Evolutionary conservation across 2,888 invertebrate species (phyloP).

Genomic region (Pollenia griseotomentosa): DNA sequence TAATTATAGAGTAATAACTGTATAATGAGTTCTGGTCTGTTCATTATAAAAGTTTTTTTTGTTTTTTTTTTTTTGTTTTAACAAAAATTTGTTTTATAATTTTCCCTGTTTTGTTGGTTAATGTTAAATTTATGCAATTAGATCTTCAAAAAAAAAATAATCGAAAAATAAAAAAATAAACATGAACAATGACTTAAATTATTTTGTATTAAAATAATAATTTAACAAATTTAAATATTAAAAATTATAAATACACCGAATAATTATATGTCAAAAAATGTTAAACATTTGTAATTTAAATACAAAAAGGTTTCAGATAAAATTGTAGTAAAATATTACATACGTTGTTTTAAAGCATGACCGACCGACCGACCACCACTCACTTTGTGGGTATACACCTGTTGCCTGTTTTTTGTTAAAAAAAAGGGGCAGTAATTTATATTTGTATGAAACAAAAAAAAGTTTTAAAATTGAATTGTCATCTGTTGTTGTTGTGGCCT

Average conservation of each 20-base stretch:
- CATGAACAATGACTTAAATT: slow-evolving; percentile 57
- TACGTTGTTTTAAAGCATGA: background rate
- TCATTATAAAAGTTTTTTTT: slow-evolving; percentile 43
- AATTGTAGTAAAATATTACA: background rate
- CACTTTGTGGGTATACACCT: background rate
- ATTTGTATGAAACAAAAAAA: slow-evolving; percentile 18
- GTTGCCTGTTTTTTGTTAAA: background rate
- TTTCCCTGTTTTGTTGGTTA: slow-evolving; percentile 29
- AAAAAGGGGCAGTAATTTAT: slow-evolving; percentile 27
- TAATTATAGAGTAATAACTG: slow-evolving; percentile 66
- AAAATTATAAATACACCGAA: slow-evolving; percentile 11
- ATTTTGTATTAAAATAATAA: slow-evolving; percentile 30
- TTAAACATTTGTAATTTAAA: slow-evolving; percentile 33
- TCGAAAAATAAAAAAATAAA: slow-evolving; percentile 21
- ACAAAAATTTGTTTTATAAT: slow-evolving; percentile 47
- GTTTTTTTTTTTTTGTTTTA: too few relatives aligned
- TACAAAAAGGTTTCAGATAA: background rate
- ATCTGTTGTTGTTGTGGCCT: slow-evolving; percentile 49
- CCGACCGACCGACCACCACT: slow-evolving; percentile 18
- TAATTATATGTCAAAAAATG: slow-evolving; percentile 56
- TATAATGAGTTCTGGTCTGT: slow-evolving; percentile 69
- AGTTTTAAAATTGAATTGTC: slow-evolving; percentile 63
- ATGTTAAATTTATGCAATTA: slow-evolving; percentile 68
- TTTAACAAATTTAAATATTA: slow-evolving; percentile 60
- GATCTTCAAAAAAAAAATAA: background rate